Percentiles rank a stretch among this genome's conserved stretches.
These are phyloP conservation scores for Pinna nobilis DNA, from an alignment of 1,140 invertebrate genomes.

Conservation along the genomic window DNA sequence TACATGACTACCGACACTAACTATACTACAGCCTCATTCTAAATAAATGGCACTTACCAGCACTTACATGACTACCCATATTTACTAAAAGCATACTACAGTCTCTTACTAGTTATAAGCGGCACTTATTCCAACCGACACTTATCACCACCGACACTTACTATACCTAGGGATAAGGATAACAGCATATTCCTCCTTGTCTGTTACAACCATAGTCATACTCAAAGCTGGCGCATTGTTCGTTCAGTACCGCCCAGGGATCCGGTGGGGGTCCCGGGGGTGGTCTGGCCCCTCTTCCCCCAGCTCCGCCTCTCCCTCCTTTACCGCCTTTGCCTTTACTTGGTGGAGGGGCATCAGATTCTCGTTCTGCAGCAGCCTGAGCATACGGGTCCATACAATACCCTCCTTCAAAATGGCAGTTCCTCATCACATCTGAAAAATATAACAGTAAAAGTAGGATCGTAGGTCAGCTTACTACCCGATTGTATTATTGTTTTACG, in stretches of 20 bases:
- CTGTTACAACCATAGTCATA: constrained; percentile 17
- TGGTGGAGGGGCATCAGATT: neutral
- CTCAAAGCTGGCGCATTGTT: neutral
- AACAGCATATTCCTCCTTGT: constrained; percentile 10
- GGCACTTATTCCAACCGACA: too few species aligned
- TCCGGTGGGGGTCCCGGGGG: neutral
- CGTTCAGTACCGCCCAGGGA: constrained; percentile 4
- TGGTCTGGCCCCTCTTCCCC: neutral
- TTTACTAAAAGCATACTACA: too few species aligned
- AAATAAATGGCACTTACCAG: too few species aligned
- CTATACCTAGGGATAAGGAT: neutral
- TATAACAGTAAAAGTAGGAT: too few species aligned
- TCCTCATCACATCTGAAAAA: constrained; percentile 26
- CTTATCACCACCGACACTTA: neutral
- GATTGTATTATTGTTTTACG: too few species aligned
- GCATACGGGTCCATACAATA: constrained; percentile 16
- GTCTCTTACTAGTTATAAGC: too few species aligned
- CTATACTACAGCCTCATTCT: neutral
- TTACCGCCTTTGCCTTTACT: neutral
- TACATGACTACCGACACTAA: neutral
- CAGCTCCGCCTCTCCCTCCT: neutral
- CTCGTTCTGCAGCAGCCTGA: neutral
- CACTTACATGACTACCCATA: too few species aligned
- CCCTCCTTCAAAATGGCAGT: constrained; percentile 5
- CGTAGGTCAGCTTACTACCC: too few species aligned